Conservation (phyloP, 2,888 invertebrate genomes). For the Ichneumoninae sp. region DNA sequence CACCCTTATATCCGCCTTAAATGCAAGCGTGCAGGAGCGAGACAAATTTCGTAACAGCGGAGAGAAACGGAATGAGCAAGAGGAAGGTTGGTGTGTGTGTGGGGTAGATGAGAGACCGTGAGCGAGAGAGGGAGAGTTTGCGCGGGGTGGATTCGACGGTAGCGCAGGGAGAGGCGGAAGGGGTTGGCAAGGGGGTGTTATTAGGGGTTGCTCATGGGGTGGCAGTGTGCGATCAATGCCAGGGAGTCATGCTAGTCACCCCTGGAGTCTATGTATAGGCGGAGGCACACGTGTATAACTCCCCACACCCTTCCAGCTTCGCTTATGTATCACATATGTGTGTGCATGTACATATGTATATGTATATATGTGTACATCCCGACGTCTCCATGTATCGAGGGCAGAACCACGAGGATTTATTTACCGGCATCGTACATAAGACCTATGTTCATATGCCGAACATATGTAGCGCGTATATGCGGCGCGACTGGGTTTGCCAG, state of each 20-base stretch:
- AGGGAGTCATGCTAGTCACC: constrained; percentile 81
- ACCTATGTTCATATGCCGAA: constrained; percentile 6
- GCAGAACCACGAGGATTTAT: constrained; percentile 7
- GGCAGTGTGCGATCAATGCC: constrained; percentile 83
- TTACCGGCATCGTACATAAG: constrained; percentile 16
- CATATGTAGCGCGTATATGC: neutral
- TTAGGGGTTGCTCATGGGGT: constrained; percentile 84
- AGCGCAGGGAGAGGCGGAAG: constrained; percentile 67
- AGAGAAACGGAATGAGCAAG: constrained; percentile 65
- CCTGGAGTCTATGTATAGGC: constrained; percentile 74
- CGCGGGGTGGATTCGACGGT: constrained; percentile 52
- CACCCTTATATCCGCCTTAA: neutral
- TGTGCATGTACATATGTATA: neutral
- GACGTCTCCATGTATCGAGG: constrained; percentile 13
- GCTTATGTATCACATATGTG: neutral
- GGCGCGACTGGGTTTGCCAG: constrained; percentile 25
- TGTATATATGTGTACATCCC: neutral
- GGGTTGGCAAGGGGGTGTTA: constrained; percentile 78
- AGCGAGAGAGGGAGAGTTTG: constrained; percentile 67
- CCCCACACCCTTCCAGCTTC: constrained; percentile 25
- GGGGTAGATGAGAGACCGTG: constrained; percentile 3
- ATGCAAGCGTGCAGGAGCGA: neutral
- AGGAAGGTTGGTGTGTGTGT: constrained; percentile 33
- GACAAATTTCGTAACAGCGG: constrained; percentile 23
- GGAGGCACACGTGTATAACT: constrained; percentile 64